Percentiles rank a stretch among this genome's conserved stretches.
Evolutionary conservation across 2,888 invertebrate genomes (phyloP).

Genomic region (Plemyria rubiginata): DNA sequence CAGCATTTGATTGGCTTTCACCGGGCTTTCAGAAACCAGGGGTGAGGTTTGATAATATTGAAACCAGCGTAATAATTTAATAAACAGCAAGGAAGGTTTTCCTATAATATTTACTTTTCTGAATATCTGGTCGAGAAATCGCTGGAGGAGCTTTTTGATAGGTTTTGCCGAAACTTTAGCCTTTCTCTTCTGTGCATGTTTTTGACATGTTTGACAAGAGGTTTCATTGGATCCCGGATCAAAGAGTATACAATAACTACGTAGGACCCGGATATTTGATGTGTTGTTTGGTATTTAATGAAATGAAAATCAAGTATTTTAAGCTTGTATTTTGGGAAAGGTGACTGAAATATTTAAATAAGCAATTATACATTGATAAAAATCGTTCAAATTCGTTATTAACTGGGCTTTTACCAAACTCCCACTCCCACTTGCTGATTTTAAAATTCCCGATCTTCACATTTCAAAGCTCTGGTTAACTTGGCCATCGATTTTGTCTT

Average conservation of each 20-base stretch:
- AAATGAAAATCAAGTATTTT: background rate
- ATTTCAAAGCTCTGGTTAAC: conserved; percentile 44
- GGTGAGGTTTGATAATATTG: no score
- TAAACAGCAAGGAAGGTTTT: background rate
- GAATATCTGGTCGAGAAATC: conserved; percentile 3
- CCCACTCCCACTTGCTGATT: background rate
- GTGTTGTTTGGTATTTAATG: background rate
- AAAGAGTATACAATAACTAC: no score
- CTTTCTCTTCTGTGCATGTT: conserved; percentile 7
- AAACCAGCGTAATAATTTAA: no score
- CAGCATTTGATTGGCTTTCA: no score
- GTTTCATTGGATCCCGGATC: no score
- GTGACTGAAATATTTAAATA: background rate
- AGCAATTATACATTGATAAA: no score
- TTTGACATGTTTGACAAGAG: conserved; percentile 10
- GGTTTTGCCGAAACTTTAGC: conserved; percentile 7
- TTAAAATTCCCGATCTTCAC: conserved; percentile 27
- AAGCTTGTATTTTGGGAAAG: background rate
- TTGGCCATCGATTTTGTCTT: conserved; percentile 34
- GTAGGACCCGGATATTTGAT: no score
- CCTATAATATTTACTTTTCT: background rate
- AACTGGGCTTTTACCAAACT: background rate
- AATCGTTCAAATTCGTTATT: no score
- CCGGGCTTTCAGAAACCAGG: no score
- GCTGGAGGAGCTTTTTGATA: conserved; percentile 6